Percentiles rank a stretch among this genome's conserved stretches.
phyloP scores from a whole-genome alignment of 2,888 invertebrate genomes.

The Clostera curtula region DNA sequence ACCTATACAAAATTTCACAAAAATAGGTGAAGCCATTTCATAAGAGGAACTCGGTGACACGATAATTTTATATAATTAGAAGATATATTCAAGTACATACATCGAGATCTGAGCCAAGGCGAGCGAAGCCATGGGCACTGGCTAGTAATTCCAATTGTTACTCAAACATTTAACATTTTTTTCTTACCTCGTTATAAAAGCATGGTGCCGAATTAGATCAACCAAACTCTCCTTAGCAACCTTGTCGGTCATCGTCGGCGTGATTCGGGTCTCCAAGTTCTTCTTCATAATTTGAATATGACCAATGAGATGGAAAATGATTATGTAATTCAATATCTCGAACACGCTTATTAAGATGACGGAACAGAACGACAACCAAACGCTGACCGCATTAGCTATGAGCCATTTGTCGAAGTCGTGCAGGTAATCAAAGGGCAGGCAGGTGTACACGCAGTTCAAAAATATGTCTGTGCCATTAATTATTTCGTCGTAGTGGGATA shows the following conservation, averaged over 20 bases:
- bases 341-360: conserved; percentile 13
- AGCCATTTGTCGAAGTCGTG: conserved; percentile 24
- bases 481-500: conserved; percentile 18
- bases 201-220: conserved; percentile 24
- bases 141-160: too few species aligned
- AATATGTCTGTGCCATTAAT: conserved; percentile 23
- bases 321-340: conserved; percentile 22
- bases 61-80: too few species aligned
- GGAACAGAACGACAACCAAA: conserved; percentile 10
- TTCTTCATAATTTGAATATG: conserved; percentile 31
- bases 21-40: too few species aligned
- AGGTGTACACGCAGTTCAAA: conserved; percentile 27
- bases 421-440: conserved; percentile 31
- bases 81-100: too few species aligned
- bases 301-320: conserved; percentile 28
- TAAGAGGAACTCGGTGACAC: too few species aligned
- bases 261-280: conserved; percentile 17
- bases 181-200: conserved; percentile 28
- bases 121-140: too few species aligned
- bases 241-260: conserved; percentile 10
- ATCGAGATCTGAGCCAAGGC: too few species aligned
- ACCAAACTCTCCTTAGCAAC: conserved; percentile 19
- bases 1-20: too few species aligned
- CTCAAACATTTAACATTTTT: background rate
- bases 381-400: conserved; percentile 18